Percentiles rank a stretch among this genome's conserved stretches.
Conservation (phyloP, 2,113 vertebrate genomes). For the Carassius carassius region DNA sequence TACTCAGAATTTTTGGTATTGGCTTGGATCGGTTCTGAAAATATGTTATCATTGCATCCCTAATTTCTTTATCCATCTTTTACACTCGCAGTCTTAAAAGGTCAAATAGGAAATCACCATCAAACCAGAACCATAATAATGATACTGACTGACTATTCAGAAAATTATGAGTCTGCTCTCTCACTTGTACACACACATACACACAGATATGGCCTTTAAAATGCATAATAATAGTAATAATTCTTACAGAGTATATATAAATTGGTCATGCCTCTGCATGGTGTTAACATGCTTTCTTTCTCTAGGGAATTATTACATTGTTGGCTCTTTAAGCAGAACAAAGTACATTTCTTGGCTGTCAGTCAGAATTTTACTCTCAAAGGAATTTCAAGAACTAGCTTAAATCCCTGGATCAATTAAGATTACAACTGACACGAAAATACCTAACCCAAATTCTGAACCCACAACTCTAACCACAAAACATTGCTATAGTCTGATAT, state of each 20-base stretch:
- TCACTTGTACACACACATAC: too few species aligned
- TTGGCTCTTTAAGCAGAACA: slow-evolving; percentile 36
- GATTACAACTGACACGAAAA: slow-evolving; percentile 12
- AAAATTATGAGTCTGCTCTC: slow-evolving; percentile 35
- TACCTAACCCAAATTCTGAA: neutral
- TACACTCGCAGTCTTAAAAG: neutral
- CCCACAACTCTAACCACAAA: neutral
- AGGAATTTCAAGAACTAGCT: slow-evolving; percentile 47
- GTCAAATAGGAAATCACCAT: slow-evolving; percentile 67
- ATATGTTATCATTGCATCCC: too few species aligned
- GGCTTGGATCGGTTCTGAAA: too few species aligned
- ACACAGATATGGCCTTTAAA: neutral
- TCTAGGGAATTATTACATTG: slow-evolving; percentile 9
- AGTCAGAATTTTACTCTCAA: slow-evolving; percentile 53
- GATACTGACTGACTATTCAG: slow-evolving; percentile 30
- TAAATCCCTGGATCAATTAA: slow-evolving; percentile 39
- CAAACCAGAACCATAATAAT: slow-evolving; percentile 48
- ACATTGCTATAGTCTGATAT: neutral
- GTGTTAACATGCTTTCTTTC: slow-evolving; percentile 32
- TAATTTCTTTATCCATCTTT: neutral
- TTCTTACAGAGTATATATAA: neutral
- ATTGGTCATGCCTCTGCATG: neutral
- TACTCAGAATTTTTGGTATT: too few species aligned
- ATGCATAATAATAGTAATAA: neutral
- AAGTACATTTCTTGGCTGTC: slow-evolving; percentile 55